These are phyloP conservation scores for Mesorhabditis spiculigera DNA, from an alignment of 2,888 invertebrate species.

Conservation along the genomic window DNA sequence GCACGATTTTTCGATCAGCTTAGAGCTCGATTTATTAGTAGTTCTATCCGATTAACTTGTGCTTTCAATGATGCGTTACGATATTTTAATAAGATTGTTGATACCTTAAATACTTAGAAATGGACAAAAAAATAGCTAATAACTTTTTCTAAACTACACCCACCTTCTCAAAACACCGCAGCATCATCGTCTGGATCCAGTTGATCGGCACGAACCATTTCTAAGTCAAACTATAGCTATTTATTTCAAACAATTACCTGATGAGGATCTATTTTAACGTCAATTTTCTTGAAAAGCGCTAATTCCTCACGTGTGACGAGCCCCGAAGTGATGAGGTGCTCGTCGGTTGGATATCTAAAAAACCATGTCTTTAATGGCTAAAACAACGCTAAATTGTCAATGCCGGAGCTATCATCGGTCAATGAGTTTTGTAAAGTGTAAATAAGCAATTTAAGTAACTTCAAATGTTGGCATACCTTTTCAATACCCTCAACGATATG, in stretches of 20 bases:
- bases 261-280: constrained; percentile 54
- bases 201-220: constrained; percentile 63
- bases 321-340: constrained; percentile 61
- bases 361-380: constrained; percentile 27
- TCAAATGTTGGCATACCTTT: constrained; percentile 15
- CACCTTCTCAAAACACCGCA: constrained; percentile 44
- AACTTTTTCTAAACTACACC: not conserved
- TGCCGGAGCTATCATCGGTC: too few species aligned
- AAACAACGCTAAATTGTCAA: constrained; percentile 43
- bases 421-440: constrained; percentile 4
- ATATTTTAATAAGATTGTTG: too few species aligned
- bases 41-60: too few species aligned
- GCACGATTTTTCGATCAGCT: not conserved
- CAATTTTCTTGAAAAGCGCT: constrained; percentile 57
- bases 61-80: too few species aligned
- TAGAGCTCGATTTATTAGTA: not conserved
- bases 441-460: not conserved
- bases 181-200: constrained; percentile 60
- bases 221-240: constrained; percentile 25
- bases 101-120: too few species aligned
- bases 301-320: constrained; percentile 60
- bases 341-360: constrained; percentile 61
- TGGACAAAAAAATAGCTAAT: too few species aligned
- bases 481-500: constrained; percentile 55
- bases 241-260: constrained; percentile 24